Evolutionary conservation across 2,888 invertebrate species (phyloP).

Genomic region (Eutolmus rufibarbis): DNA sequence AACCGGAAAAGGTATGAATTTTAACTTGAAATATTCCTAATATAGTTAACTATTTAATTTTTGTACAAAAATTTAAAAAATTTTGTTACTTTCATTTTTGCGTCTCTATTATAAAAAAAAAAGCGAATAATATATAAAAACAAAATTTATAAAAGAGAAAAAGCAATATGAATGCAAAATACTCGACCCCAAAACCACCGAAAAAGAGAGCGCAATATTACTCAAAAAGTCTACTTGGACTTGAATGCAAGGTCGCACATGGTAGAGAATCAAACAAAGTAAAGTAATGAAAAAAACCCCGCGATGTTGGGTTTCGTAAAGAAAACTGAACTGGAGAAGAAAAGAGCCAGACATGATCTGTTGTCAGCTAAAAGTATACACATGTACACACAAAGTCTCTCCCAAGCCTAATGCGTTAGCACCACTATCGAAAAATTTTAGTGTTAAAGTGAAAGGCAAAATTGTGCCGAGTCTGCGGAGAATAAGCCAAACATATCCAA

Average conservation of each 20-base stretch:
- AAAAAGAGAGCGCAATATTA: slow-evolving; percentile 19
- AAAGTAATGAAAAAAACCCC: neutral
- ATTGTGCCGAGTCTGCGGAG: neutral
- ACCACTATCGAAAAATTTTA: neutral
- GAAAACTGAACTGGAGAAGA: neutral
- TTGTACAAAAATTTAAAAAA: neutral
- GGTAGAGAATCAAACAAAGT: slow-evolving; percentile 8
- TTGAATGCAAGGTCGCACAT: slow-evolving; percentile 39
- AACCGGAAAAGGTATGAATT: neutral
- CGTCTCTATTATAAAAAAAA: neutral
- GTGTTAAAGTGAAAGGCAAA: neutral
- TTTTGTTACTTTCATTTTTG: neutral
- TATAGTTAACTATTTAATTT: neutral
- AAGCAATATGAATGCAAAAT: slow-evolving; percentile 10
- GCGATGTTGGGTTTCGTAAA: neutral
- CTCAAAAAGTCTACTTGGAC: slow-evolving; percentile 23
- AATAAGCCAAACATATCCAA: neutral
- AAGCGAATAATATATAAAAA: too few relatives aligned
- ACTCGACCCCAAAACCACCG: slow-evolving; percentile 13
- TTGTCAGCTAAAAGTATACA: neutral
- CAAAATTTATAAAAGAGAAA: neutral
- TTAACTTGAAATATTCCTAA: neutral
- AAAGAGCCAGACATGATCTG: neutral
- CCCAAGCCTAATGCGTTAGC: neutral
- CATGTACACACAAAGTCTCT: neutral